Conservation (phyloP, 2,888 invertebrate genomes). For the Apamea crenata region DNA sequence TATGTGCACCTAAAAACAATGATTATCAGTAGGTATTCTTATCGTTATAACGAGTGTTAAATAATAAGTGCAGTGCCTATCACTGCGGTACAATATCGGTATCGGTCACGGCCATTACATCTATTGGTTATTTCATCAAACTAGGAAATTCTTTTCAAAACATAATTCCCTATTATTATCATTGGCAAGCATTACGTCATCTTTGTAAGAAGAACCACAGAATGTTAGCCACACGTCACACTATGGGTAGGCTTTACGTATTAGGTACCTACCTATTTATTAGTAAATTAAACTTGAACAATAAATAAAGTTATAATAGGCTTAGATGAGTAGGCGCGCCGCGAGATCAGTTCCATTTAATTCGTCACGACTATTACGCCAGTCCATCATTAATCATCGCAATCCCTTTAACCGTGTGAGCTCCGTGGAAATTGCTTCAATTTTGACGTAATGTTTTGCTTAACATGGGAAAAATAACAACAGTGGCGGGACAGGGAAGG, state of each 20-base stretch:
- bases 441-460: conserved; percentile 30
- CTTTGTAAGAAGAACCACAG: conserved; percentile 48
- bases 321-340: conserved; percentile 26
- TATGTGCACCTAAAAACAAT: conserved; percentile 42
- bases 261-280: conserved; percentile 27
- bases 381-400: conserved; percentile 62
- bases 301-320: conserved; percentile 40
- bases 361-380: conserved; percentile 65
- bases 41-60: conserved; percentile 49
- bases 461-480: conserved; percentile 35
- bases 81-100: conserved; percentile 51
- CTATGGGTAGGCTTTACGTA: conserved; percentile 17
- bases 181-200: conserved; percentile 67
- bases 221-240: conserved; percentile 47
- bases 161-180: conserved; percentile 71
- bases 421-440: conserved; percentile 38
- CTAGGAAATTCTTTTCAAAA: conserved; percentile 77
- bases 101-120: conserved; percentile 70
- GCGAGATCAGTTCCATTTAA: conserved; percentile 46
- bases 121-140: conserved; percentile 69
- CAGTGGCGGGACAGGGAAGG: conserved; percentile 8
- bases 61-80: conserved; percentile 55
- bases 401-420: conserved; percentile 55
- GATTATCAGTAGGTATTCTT: conserved; percentile 55
- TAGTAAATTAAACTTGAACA: conserved; percentile 39